These are phyloP conservation scores for Riparia riparia DNA, from an alignment of 2,113 vertebrate genomes.

Conservation along the genomic window DNA sequence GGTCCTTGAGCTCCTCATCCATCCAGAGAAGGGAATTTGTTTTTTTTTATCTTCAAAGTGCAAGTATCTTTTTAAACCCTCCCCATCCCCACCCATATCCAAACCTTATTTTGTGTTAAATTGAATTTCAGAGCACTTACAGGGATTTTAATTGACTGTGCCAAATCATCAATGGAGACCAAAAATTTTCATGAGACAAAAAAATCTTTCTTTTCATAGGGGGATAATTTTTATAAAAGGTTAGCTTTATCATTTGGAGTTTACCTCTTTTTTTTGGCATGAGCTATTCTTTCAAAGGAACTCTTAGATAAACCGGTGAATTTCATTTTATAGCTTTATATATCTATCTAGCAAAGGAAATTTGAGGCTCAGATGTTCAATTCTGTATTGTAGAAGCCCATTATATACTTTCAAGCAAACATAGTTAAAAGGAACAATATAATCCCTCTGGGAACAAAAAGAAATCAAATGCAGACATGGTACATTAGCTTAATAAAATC, in stretches of 20 bases:
- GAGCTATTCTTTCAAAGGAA: background rate
- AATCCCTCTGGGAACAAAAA: background rate
- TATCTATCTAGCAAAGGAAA: background rate
- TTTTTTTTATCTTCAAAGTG: background rate
- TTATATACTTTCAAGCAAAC: slow-evolving; percentile 1
- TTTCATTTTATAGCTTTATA: background rate
- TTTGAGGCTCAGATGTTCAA: background rate
- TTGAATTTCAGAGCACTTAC: background rate
- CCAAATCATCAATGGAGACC: background rate
- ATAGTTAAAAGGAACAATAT: slow-evolving; percentile 1
- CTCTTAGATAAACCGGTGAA: background rate
- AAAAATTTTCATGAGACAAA: background rate
- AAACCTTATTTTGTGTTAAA: background rate
- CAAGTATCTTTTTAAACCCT: background rate
- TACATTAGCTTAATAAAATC: slow-evolving; percentile 57
- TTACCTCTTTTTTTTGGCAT: background rate
- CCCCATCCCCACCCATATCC: rapidly evolving
- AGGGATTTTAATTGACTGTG: background rate
- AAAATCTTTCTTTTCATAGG: background rate
- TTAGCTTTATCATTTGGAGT: background rate
- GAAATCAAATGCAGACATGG: slow-evolving; percentile 40
- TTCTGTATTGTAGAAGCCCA: background rate
- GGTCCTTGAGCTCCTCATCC: background rate
- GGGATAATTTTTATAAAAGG: background rate
- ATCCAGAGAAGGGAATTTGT: background rate